Evolutionary conservation across 2,888 invertebrate genomes (phyloP).

Genomic region (Morpho achilles): DNA sequence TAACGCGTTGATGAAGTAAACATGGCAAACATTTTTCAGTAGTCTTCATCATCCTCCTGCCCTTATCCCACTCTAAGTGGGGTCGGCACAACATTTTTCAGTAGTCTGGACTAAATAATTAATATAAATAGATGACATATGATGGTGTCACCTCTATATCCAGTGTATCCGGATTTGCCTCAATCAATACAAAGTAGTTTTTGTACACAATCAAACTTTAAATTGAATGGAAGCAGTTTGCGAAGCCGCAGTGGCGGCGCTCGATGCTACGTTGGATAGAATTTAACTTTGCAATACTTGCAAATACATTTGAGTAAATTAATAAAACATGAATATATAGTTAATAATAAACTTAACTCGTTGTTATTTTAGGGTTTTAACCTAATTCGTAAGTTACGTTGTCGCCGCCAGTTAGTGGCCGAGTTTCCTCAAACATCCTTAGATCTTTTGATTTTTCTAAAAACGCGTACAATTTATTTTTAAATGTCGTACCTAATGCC

Average conservation of each 20-base stretch:
- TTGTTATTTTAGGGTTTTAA: slow-evolving; percentile 12
- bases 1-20: no score
- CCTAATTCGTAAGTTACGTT: slow-evolving; percentile 30
- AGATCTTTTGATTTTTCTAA: slow-evolving; percentile 43
- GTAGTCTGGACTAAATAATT: no score
- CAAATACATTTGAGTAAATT: slow-evolving; percentile 13
- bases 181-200: no score
- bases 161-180: no score
- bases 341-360: slow-evolving; percentile 7
- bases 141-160: no score
- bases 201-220: no score
- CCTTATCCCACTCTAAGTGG: no score
- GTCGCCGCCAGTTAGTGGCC: neutral
- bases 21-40: no score
- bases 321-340: slow-evolving; percentile 6
- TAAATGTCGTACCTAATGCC: slow-evolving; percentile 48
- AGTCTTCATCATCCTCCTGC: no score
- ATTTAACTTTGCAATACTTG: slow-evolving; percentile 9
- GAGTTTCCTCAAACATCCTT: neutral
- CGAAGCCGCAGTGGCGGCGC: slow-evolving; percentile 1
- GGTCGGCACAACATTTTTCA: no score
- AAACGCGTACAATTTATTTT: slow-evolving; percentile 54
- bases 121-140: no score
- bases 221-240: neutral
- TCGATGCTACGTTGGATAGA: slow-evolving; percentile 14